Evolutionary conservation across 2,888 invertebrate genomes (phyloP).

Genomic region (Drosophila mayaguana): DNA sequence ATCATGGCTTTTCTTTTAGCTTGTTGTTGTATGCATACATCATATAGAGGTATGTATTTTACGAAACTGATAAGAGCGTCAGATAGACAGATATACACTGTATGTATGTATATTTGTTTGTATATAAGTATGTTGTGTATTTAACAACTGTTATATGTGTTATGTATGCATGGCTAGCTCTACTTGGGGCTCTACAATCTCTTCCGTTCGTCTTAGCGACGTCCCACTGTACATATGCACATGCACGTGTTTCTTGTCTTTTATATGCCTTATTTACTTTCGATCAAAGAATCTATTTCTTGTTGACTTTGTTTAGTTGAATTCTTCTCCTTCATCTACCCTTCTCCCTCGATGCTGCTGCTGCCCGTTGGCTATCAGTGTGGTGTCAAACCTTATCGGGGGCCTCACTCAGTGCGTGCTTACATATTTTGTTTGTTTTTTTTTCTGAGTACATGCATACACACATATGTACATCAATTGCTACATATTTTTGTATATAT

Average conservation of each 20-base stretch:
- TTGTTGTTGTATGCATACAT: neutral
- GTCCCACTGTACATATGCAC: conserved; percentile 1
- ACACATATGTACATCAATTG: conserved; percentile 11
- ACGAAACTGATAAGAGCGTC: conserved; percentile 19
- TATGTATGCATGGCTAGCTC: neutral
- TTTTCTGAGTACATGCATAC: conserved; percentile 7
- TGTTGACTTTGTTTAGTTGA: neutral
- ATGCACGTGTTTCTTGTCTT: conserved; percentile 8
- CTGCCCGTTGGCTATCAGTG: conserved; percentile 37
- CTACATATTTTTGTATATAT: conserved; percentile 6
- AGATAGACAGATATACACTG: conserved; percentile 2
- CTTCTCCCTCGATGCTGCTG: neutral
- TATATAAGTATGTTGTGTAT: neutral
- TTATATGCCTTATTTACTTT: neutral
- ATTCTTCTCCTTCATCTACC: neutral
- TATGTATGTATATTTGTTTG: too few relatives aligned
- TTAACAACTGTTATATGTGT: neutral
- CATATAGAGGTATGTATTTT: neutral
- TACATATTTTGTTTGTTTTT: conserved; percentile 27
- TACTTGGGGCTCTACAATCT: neutral
- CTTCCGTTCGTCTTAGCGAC: neutral
- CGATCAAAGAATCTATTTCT: conserved; percentile 1
- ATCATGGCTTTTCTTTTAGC: conserved; percentile 10
- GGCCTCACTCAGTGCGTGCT: conserved; percentile 13
- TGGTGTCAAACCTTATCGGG: conserved; percentile 51